A percentile compares a stretch with the other conserved stretches of the same genome.
phyloP scores from a whole-genome alignment of 2,113 vertebrate genomes.

The Nannobrachium achirus region DNA sequence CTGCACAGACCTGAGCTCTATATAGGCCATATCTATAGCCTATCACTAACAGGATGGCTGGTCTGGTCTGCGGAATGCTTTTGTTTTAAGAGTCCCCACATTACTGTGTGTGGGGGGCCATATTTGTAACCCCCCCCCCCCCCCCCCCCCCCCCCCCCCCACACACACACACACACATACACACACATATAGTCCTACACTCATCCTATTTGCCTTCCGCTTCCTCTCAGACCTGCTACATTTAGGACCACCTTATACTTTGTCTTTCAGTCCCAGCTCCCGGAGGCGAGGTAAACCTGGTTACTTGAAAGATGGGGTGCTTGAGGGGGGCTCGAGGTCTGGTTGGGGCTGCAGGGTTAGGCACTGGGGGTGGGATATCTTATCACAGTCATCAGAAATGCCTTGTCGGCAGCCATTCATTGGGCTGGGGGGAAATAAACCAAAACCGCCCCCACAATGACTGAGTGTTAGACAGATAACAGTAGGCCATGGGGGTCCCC shows the following conservation, averaged over 20 bases:
- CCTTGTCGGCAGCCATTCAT: slow-evolving; percentile 83
- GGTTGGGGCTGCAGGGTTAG: slow-evolving; percentile 45
- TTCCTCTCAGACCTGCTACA: slow-evolving; percentile 67
- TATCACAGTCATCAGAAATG: slow-evolving; percentile 82
- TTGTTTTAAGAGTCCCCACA: slow-evolving; percentile 53
- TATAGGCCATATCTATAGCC: slow-evolving; percentile 50
- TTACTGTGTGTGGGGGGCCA: slow-evolving; percentile 67
- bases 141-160: neutral
- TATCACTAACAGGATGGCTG: slow-evolving; percentile 63
- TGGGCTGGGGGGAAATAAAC: slow-evolving; percentile 79
- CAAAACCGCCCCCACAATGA: slow-evolving; percentile 70
- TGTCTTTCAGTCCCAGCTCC: slow-evolving; percentile 80
- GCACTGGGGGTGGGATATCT: slow-evolving; percentile 73
- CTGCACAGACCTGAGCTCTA: slow-evolving; percentile 41
- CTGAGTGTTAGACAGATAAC: slow-evolving; percentile 78
- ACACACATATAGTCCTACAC: neutral
- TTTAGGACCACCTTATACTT: slow-evolving; percentile 77
- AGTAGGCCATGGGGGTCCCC: slow-evolving; percentile 74
- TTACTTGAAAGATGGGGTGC: slow-evolving; percentile 64
- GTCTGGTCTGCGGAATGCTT: slow-evolving; percentile 68
- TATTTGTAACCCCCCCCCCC: slow-evolving; percentile 11
- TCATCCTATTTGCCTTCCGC: slow-evolving; percentile 57
- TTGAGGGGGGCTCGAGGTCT: slow-evolving; percentile 43
- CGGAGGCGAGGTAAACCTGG: slow-evolving; percentile 67
- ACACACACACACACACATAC: slow-evolving; percentile 30